These are phyloP conservation scores for Scartelaos histophorus DNA, from an alignment of 2,113 vertebrate species.

Conservation along the genomic window DNA sequence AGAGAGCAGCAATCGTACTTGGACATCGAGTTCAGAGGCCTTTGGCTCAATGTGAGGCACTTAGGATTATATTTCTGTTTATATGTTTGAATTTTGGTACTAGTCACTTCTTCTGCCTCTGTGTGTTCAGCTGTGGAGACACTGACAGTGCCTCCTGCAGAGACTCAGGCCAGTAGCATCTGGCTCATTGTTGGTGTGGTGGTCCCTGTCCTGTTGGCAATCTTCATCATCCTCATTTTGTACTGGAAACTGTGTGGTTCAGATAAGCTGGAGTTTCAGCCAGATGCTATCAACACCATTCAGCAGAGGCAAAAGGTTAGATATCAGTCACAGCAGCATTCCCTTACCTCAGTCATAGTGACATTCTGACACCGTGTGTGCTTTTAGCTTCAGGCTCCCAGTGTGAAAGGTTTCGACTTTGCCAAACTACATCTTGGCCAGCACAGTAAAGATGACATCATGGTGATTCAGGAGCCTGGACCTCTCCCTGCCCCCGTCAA, in stretches of 20 bases:
- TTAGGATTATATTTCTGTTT: background rate
- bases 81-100: background rate
- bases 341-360: background rate
- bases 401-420: conserved; percentile 97
- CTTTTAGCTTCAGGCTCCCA: conserved; percentile 91
- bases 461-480: conserved; percentile 92
- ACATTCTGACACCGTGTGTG: background rate
- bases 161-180: conserved; percentile 87
- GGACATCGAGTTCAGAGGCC: conserved; percentile 89
- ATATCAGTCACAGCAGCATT: background rate
- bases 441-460: conserved; percentile 92
- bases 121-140: conserved; percentile 84
- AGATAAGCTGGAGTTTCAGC: conserved; percentile 96
- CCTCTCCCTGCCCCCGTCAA: conserved; percentile 84
- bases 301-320: conserved; percentile 96
- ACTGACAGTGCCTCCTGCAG: conserved; percentile 76
- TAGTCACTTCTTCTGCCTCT: background rate
- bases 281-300: conserved; percentile 91
- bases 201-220: conserved; percentile 88
- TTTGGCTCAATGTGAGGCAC: conserved; percentile 86
- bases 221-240: conserved; percentile 90
- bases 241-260: conserved; percentile 98
- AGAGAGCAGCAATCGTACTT: conserved; percentile 92
- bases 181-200: conserved; percentile 94
- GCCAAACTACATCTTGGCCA: conserved; percentile 97